These are phyloP conservation scores for Amphimallon solstitiale DNA, from an alignment of 2,888 invertebrate genomes.

Conservation along the genomic window DNA sequence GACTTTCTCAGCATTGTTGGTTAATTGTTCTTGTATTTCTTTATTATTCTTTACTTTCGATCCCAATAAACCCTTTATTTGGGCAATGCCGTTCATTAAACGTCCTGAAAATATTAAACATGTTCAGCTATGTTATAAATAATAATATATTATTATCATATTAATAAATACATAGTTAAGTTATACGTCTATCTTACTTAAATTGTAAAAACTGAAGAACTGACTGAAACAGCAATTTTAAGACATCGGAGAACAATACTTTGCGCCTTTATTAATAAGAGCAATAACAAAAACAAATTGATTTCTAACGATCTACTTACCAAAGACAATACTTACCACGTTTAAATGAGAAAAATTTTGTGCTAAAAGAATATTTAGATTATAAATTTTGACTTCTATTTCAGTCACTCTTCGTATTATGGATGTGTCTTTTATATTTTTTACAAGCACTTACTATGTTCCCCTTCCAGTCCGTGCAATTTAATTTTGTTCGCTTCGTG, in stretches of 20 bases:
- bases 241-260: neutral
- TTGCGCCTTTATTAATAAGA: constrained; percentile 12
- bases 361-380: constrained; percentile 22
- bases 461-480: constrained; percentile 89
- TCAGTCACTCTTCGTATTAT: constrained; percentile 28
- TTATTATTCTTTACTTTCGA: constrained; percentile 72
- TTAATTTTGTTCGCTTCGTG: constrained; percentile 99
- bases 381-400: constrained; percentile 34
- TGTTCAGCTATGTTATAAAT: too few relatives aligned
- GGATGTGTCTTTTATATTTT: constrained; percentile 19
- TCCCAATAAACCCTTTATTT: constrained; percentile 79
- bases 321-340: constrained; percentile 24
- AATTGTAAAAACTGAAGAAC: constrained; percentile 14
- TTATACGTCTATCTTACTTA: neutral
- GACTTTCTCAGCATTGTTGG: constrained; percentile 76
- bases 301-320: constrained; percentile 19
- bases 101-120: constrained; percentile 70
- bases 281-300: constrained; percentile 31
- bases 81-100: constrained; percentile 79
- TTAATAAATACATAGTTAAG: neutral
- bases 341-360: constrained; percentile 15
- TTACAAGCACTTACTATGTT: constrained; percentile 82
- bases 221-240: constrained; percentile 22
- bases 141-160: neutral
- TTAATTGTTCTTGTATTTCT: constrained; percentile 71